Base-by-base conservation (phyloP, 1,140 invertebrate genomes). In the Drosophila lowei region DNA sequence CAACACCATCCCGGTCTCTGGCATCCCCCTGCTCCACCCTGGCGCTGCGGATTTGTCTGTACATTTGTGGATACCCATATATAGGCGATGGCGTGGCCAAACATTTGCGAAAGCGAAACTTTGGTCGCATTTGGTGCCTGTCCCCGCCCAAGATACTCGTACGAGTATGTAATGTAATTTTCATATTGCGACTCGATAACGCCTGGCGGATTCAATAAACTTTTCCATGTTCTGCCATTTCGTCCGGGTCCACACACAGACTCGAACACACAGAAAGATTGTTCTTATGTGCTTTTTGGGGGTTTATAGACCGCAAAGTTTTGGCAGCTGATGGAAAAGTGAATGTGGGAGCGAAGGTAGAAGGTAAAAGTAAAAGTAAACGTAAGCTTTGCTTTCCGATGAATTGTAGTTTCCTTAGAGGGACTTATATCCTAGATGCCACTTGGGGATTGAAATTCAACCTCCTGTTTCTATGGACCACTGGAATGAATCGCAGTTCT, bases 141-240 rank as follows among this genome's bases (percentile, higher is more conserved):
- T 5, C 11, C 0, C 11, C 34, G 34, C 34, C 46, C n/a, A 34
- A 59, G 43, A 72, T 56, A n/a, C n/a, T n/a, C n/a, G n/a, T n/a
- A 59, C 18, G 18, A 18, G 18, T 18, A 18, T 77, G 49, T 70
- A 73, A 67, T 73, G 71, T 73, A 64, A 73, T 73, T 73, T 73
- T 73, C 71, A 73, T 73, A 64, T 72, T 63, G 49, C 54, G 54
- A 61, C 47, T 73, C 72, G 72, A 65, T 71, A 53, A 41, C 71
- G 72, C 56, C 60, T 58, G 46, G 53, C 47, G 60, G 73, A 75
- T 84, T 81, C 79, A 79, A 78, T 83, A 79, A 85, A 78, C 47
- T 85, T 79, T 77, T 76, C 34, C 50, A 68, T 65, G 57, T 84
- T 80, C 34, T 67, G 60, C 72, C 79, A 75, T 86, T 62, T 71